Percentiles rank a stretch among this genome's conserved stretches.
phyloP scores from a whole-genome alignment of 2,113 vertebrate genomes.

The Takifugu flavidus region DNA sequence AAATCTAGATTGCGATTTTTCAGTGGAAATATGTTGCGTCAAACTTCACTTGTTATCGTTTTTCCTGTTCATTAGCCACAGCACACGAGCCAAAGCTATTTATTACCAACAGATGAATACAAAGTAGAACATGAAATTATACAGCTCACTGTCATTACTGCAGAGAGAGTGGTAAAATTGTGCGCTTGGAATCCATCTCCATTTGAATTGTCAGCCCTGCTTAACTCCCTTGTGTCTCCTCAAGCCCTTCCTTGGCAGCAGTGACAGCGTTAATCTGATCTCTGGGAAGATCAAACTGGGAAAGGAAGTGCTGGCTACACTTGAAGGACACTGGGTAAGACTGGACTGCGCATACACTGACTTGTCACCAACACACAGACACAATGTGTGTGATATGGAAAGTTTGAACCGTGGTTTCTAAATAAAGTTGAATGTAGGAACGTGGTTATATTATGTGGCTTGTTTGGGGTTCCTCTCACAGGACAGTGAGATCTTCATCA shows the following conservation, averaged over 20 bases:
- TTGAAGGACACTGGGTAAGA: conserved; percentile 97
- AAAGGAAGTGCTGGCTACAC: conserved; percentile 93
- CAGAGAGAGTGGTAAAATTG: no score
- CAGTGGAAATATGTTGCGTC: no score
- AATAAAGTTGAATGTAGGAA: neutral
- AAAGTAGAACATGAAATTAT: no score
- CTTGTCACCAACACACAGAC: neutral
- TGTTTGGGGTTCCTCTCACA: conserved; percentile 43
- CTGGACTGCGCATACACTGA: neutral
- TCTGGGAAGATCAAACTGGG: conserved; percentile 95
- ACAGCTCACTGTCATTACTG: no score
- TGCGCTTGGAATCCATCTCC: neutral
- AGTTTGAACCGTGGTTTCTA: no score
- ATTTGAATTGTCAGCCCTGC: neutral
- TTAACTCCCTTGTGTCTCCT: neutral
- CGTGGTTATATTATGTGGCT: neutral
- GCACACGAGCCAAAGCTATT: no score
- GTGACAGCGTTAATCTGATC: conserved; percentile 94
- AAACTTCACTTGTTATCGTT: no score
- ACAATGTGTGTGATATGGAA: no score
- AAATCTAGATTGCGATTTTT: no score
- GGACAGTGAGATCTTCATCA: conserved; percentile 97
- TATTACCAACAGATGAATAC: no score
- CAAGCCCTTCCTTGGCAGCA: conserved; percentile 95
- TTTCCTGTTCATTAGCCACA: no score